Base-by-base conservation (phyloP, 2,888 invertebrate genomes). In the Himalopsyche anomala region DNA sequence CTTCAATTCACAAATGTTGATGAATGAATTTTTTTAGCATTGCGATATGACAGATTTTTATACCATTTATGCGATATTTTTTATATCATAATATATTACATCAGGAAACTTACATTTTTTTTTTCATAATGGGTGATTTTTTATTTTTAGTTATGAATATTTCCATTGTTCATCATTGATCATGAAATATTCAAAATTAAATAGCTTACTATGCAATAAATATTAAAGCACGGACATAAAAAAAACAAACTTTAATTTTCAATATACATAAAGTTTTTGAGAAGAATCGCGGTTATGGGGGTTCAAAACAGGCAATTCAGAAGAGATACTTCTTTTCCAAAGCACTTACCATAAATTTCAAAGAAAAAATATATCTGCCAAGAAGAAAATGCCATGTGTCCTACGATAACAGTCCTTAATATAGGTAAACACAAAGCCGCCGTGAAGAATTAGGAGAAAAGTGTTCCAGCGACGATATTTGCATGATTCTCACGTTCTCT, bases 401-500 rank as follows among this genome's bases (percentile, higher is more conserved):
- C 38, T 54, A 42, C 82, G 62, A 82, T 62, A 82, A 82, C 62
- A 82, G 56, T 54, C 82, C 82, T 82, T 82, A 62, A 82, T 62
- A 62, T 40, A 62, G 40, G 82, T 82, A 54, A 62, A 56, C 62
- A 62, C 62, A 82, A 40, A 80, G 54, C 62, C 80, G 85, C 81
- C 79, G 74, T 74, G 62, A 81, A 80, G 80, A 85, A 83, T 85
- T 82, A 84, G 86, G 84, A 56, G 55, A 54, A 40, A 38, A 45
- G 82, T 54, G 62, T 82, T 56, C 62, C 51, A 45, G 74, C 51
- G 84, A 80, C 80, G 42, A 55, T 40, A 28, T 86, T 86, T 86
- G 86, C 86, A 86, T 86, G 84, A 51, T 82, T 42, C 86, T 84
- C 86, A 86, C 86, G 86, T 86, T 80, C 74, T 74, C 15, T 15